phyloP scores from a whole-genome alignment of 2,888 invertebrate species.

The Cetonia aurata region DNA sequence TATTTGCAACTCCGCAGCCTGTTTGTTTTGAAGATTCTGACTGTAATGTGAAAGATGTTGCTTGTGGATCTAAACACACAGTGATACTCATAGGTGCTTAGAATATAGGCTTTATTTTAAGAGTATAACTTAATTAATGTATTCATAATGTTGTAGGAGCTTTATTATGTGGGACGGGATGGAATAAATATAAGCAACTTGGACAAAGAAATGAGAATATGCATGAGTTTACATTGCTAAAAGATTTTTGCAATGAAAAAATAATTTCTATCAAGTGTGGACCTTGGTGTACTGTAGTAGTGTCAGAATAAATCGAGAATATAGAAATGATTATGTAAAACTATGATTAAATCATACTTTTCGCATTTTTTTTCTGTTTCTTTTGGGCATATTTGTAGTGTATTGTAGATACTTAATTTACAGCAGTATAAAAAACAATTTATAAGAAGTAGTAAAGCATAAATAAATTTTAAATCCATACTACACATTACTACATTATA shows the following conservation, averaged over 20 bases:
- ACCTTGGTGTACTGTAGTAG: slow-evolving; percentile 66
- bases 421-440: too few species aligned
- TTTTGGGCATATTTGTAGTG: too few species aligned
- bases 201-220: slow-evolving; percentile 66
- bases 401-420: too few species aligned
- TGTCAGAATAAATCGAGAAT: slow-evolving; percentile 49
- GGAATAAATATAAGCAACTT: slow-evolving; percentile 86
- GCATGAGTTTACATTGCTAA: slow-evolving; percentile 56
- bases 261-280: slow-evolving; percentile 64
- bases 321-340: too few species aligned
- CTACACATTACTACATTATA: too few species aligned
- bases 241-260: slow-evolving; percentile 54
- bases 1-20: slow-evolving; percentile 68
- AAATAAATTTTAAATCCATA: too few species aligned
- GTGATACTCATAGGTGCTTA: slow-evolving; percentile 72
- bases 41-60: slow-evolving; percentile 68
- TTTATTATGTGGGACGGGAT: slow-evolving; percentile 81
- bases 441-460: too few species aligned
- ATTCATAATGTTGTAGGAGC: slow-evolving; percentile 67
- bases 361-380: too few species aligned
- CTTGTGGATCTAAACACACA: slow-evolving; percentile 85
- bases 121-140: slow-evolving; percentile 7
- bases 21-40: slow-evolving; percentile 66
- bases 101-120: slow-evolving; percentile 32
- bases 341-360: too few species aligned